A percentile compares a stretch with the other conserved stretches of the same genome.
phyloP scores from a whole-genome alignment of 2,113 vertebrate species.

The Varanus komodoensis region DNA sequence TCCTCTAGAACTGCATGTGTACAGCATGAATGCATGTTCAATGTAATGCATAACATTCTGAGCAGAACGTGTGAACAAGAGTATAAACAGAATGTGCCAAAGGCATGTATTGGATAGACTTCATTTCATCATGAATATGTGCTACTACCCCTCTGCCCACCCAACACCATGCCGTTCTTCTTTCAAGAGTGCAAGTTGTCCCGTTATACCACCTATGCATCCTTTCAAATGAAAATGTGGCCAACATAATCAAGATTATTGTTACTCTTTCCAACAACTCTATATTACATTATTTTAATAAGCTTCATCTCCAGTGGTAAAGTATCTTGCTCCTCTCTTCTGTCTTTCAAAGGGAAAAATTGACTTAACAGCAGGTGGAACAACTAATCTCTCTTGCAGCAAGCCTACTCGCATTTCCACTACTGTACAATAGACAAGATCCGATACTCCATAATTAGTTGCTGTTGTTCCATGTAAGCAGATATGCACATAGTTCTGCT shows the following conservation, averaged over 20 bases:
- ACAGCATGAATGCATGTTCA: no score
- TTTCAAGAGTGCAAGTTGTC: background rate
- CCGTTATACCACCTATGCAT: background rate
- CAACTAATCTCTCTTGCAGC: background rate
- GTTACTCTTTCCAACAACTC: no score
- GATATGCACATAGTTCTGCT: background rate
- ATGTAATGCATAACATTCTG: no score
- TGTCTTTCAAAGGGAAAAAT: no score
- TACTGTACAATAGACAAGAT: background rate
- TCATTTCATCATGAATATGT: background rate
- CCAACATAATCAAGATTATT: background rate
- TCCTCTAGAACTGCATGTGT: no score
- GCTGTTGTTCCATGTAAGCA: background rate
- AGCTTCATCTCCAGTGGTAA: no score
- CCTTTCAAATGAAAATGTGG: background rate
- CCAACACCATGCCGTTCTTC: background rate
- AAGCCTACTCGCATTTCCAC: background rate
- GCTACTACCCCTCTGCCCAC: background rate
- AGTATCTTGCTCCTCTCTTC: no score
- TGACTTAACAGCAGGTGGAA: no score
- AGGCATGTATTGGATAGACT: background rate
- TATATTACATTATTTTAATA: no score
- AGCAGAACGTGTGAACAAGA: no score
- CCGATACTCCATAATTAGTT: background rate
- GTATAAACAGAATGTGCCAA: background rate